Evolutionary conservation across 2,797 vertebrate genomes (phyloP).

Genomic region (Melanotaenia parkinsoni): DNA sequence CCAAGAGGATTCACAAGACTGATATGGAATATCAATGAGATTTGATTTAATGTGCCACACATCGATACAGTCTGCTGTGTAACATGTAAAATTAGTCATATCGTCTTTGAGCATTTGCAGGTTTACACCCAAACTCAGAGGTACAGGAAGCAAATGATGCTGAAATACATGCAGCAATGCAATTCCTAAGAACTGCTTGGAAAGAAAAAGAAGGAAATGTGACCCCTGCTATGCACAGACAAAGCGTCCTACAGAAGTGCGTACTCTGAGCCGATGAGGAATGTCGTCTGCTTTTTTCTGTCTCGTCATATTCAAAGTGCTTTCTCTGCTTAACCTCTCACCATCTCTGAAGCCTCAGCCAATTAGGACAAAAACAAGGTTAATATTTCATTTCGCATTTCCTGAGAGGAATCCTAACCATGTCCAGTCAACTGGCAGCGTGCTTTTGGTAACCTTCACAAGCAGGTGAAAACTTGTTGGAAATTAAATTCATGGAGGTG

Average conservation of each 20-base stretch:
- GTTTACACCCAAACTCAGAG: not conserved
- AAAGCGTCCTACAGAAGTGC: not conserved
- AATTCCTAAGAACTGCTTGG: slow-evolving; percentile 12
- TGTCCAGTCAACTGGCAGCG: slow-evolving; percentile 7
- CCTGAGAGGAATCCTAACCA: slow-evolving; percentile 71
- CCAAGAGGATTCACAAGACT: slow-evolving; percentile 17
- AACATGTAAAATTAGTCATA: slow-evolving; percentile 2
- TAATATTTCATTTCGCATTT: slow-evolving; percentile 74
- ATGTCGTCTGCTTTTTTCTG: slow-evolving; percentile 51
- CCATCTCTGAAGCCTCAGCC: slow-evolving; percentile 62
- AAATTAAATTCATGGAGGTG: slow-evolving; percentile 40
- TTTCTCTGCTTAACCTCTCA: slow-evolving; percentile 67
- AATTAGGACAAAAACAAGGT: slow-evolving; percentile 77
- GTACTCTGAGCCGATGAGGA: slow-evolving; percentile 41
- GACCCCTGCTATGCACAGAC: slow-evolving; percentile 37
- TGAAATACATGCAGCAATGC: slow-evolving; percentile 25
- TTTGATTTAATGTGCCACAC: slow-evolving; percentile 13
- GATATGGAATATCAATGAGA: slow-evolving; percentile 32
- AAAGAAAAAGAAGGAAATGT: slow-evolving; percentile 27
- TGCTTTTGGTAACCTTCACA: slow-evolving; percentile 9
- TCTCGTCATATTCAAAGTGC: slow-evolving; percentile 55
- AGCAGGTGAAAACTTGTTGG: slow-evolving; percentile 24
- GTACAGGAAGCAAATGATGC: not conserved
- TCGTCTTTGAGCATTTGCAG: not conserved
- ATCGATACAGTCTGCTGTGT: slow-evolving; percentile 4